These are phyloP conservation scores for Apotomis betuletana DNA, from an alignment of 2,888 invertebrate species.

Conservation along the genomic window DNA sequence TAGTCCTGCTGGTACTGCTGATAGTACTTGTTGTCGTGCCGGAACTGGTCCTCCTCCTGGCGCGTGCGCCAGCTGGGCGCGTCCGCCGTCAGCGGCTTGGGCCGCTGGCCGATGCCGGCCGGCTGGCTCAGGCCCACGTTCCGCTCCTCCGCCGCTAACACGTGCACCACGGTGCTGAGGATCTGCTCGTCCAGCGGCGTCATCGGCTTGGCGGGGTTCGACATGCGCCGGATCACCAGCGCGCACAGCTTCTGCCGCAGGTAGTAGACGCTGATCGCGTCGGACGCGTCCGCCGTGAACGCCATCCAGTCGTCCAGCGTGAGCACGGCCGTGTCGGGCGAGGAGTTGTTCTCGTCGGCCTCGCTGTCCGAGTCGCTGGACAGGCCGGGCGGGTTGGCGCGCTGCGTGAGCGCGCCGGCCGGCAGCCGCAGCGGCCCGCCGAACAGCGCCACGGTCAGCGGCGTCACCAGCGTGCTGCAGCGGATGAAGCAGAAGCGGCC, in stretches of 20 bases:
- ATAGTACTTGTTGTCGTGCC: constrained; percentile 34
- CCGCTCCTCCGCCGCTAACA: constrained; percentile 88
- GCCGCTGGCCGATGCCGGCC: constrained; percentile 89
- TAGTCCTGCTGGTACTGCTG: constrained; percentile 57
- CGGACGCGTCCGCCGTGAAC: constrained; percentile 87
- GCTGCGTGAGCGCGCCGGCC: constrained; percentile 69
- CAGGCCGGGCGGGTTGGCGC: constrained; percentile 74
- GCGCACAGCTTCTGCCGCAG: constrained; percentile 89
- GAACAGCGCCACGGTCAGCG: constrained; percentile 91
- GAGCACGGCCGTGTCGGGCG: constrained; percentile 74
- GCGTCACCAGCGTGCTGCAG: constrained; percentile 91
- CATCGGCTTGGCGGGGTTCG: constrained; percentile 82
- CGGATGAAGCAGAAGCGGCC: constrained; percentile 88
- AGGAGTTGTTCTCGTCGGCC: constrained; percentile 67
- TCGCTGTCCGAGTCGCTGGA: constrained; percentile 79
- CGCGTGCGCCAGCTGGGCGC: constrained; percentile 75
- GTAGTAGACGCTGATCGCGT: constrained; percentile 86
- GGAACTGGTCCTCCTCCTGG: constrained; percentile 55
- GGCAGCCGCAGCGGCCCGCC: constrained; percentile 88
- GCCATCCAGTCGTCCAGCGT: constrained; percentile 90
- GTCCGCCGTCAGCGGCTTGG: constrained; percentile 86
- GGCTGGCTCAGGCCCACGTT: constrained; percentile 88
- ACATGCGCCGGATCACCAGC: constrained; percentile 85
- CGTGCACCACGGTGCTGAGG: constrained; percentile 85
- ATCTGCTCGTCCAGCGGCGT: constrained; percentile 87